Evolutionary conservation across 2,113 vertebrate genomes (phyloP), one percentile per base, ranked within the genome.

Genomic region (Tenrec ecaudatus): DNA sequence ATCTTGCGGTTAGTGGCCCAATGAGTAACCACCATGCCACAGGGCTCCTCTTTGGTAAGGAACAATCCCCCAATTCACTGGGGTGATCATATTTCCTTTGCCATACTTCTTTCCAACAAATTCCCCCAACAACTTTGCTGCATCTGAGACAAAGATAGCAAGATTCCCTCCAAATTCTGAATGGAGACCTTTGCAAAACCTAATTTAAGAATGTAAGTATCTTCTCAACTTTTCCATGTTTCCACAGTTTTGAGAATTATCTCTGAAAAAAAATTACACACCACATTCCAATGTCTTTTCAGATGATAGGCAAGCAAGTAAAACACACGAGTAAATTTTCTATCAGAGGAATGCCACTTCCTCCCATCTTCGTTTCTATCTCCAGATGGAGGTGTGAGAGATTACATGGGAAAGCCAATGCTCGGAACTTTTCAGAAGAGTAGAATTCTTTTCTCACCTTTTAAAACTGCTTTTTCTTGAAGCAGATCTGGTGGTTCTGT

Each of bases 401-500:
- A 83, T 66, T 81, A 85, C 40, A 86, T 85, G 89, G 57, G 29
- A 92, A 80, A 96, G 96, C 29, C 22, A 33, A 64, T 58, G 31
- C 86, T 33, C 95, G 23, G 1, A 96, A 87, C 95, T 88, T 89
- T 96, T 96, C 96, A 95, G 80, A 96, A 93, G 47, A 78, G 47
- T 40, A 97, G 96, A 47, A 64, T 64, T 94, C 94, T 94, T 95
- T 96, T 98, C 98, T 98, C 98, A 98, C 98, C 98, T 98, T 98
- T 98, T 98, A 76, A 98, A 97, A 98, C 77, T 98, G 97, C 97
- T 98, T 98, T 98, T 98, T 97, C 98, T 98, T 96, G 98, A 96
- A 98, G 98, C 97, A 98, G 98, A 98, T 97, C 98, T 98, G 97
- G 98, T 99, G 96, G 98, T 99, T 98, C 99, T 98, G 98, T 99